phyloP scores from a whole-genome alignment of 2,797 vertebrate genomes.

The Mus spretus region DNA sequence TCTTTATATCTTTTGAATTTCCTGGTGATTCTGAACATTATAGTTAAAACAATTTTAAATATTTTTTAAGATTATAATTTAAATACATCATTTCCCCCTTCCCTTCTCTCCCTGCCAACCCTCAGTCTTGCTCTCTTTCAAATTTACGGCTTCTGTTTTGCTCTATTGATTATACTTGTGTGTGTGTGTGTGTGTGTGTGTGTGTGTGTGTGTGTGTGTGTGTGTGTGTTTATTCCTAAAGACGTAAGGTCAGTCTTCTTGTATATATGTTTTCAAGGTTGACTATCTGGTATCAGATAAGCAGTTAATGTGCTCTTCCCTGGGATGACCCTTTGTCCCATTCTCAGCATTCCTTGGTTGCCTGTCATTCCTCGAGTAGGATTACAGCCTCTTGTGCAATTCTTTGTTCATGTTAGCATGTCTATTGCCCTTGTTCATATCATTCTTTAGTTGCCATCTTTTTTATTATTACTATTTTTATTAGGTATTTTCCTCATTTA shows the following conservation, averaged over 20 bases:
- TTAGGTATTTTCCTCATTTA: too few species aligned
- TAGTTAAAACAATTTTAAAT: not conserved
- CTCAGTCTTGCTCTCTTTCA: not conserved
- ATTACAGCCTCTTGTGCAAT: not conserved
- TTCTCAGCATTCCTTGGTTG: not conserved
- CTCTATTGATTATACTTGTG: not conserved
- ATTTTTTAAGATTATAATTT: not conserved
- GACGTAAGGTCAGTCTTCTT: not conserved
- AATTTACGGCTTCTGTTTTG: not conserved
- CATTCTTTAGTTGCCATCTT: not conserved
- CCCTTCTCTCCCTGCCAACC: too few species aligned
- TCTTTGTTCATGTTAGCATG: not conserved
- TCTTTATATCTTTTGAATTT: not conserved
- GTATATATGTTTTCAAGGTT: too few species aligned
- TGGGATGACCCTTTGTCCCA: not conserved
- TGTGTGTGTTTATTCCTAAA: not conserved
- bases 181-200: not conserved
- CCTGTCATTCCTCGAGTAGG: not conserved
- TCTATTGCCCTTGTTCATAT: not conserved
- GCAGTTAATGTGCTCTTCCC: not conserved
- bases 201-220: not conserved
- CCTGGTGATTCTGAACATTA: constrained; percentile 6
- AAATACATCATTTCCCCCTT: not conserved
- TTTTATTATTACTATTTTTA: too few species aligned
- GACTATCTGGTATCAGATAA: not conserved